Conservation (phyloP, 2,113 vertebrate species). For the Amblyornis subalaris region DNA sequence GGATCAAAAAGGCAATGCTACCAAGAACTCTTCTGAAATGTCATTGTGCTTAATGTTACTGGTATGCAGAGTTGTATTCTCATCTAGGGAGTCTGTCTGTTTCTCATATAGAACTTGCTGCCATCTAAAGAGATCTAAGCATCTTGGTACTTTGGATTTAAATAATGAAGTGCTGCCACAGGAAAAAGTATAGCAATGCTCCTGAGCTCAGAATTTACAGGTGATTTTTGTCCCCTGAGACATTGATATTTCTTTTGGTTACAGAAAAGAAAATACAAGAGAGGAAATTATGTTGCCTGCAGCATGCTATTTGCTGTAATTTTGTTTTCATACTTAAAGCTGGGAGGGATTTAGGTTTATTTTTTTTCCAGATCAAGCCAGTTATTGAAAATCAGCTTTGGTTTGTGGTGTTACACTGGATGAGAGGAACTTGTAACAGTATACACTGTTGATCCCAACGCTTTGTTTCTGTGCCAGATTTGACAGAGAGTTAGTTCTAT, state of each 20-base stretch:
- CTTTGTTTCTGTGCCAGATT: not conserved
- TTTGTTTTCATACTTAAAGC: not conserved
- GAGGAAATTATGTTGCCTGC: not conserved
- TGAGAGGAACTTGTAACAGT: not conserved
- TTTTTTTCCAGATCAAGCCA: not conserved
- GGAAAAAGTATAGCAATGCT: not conserved
- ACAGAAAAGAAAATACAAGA: not conserved
- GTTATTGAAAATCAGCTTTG: not conserved
- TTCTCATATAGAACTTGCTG: not conserved
- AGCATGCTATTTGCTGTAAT: not conserved
- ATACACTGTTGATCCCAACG: not conserved
- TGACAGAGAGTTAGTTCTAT: not conserved
- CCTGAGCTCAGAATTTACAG: not conserved
- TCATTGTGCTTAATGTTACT: not conserved
- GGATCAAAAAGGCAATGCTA: not conserved
- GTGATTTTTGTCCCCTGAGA: not conserved
- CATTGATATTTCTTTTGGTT: not conserved
- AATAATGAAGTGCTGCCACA: not conserved
- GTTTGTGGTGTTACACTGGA: not conserved
- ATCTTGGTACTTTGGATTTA: not conserved
- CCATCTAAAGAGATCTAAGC: not conserved
- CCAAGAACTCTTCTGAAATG: not conserved
- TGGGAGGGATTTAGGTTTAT: not conserved
- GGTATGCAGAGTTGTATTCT: not conserved
- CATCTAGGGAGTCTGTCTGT: not conserved